A percentile compares a stretch with the other conserved stretches of the same genome.
Evolutionary conservation across 2,797 vertebrate species (phyloP).

Genomic region (Gymnothorax javanicus): DNA sequence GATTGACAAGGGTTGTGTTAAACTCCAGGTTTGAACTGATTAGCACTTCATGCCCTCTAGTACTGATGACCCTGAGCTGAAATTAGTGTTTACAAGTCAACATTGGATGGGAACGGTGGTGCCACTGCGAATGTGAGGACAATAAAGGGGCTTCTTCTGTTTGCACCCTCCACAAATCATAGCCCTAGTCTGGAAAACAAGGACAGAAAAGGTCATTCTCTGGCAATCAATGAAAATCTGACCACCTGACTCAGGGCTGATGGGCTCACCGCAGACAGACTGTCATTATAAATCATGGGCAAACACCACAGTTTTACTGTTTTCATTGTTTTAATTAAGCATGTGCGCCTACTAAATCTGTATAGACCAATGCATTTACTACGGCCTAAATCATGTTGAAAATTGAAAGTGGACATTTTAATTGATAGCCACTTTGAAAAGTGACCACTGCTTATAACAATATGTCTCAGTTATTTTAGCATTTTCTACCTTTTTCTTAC

Average conservation of each 20-base stretch:
- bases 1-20: constrained; percentile 72
- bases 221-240: constrained; percentile 30
- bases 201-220: constrained; percentile 29
- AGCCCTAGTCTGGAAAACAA: constrained; percentile 22
- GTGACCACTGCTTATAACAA: not conserved
- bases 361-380: not conserved
- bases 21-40: constrained; percentile 73
- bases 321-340: constrained; percentile 28
- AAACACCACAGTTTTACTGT: constrained; percentile 11
- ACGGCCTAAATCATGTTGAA: not conserved
- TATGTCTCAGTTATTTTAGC: not conserved
- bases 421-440: not conserved
- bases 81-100: constrained; percentile 51
- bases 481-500: not conserved
- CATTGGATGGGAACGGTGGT: constrained; percentile 47
- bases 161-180: constrained; percentile 17
- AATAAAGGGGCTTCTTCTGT: constrained; percentile 17
- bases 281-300: constrained; percentile 15
- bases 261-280: constrained; percentile 25
- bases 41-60: constrained; percentile 64
- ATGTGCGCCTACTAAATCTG: constrained; percentile 4
- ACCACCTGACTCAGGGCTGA: constrained; percentile 26
- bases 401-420: not conserved
- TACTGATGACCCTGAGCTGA: constrained; percentile 51
- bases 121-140: constrained; percentile 23